phyloP scores from a whole-genome alignment of 2,113 vertebrate species.

The Egretta garzetta region DNA sequence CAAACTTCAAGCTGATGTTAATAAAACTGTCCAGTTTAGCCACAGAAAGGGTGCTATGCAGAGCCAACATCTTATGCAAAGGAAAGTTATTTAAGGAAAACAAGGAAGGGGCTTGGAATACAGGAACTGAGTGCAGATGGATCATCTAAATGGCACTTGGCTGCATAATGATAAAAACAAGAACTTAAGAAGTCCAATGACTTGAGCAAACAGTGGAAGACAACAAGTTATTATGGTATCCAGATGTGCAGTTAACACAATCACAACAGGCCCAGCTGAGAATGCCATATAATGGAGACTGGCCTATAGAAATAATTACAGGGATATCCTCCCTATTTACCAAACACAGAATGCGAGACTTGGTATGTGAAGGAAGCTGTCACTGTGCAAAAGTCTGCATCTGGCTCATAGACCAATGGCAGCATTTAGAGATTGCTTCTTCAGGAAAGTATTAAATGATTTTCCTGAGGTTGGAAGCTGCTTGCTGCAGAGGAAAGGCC shows the following conservation, averaged over 20 bases:
- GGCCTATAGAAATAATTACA: neutral
- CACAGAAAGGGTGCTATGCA: neutral
- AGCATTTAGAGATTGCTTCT: neutral
- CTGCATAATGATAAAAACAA: neutral
- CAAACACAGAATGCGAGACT: rapidly evolving
- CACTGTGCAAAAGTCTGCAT: rapidly evolving
- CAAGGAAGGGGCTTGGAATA: neutral
- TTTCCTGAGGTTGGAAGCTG: neutral
- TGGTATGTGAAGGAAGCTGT: rapidly evolving
- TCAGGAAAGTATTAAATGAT: neutral
- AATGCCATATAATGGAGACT: neutral
- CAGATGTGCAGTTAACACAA: constrained; percentile 15
- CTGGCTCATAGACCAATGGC: neutral
- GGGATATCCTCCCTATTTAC: neutral
- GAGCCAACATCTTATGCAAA: constrained; percentile 54
- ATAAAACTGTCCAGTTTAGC: neutral
- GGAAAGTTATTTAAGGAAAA: constrained; percentile 34
- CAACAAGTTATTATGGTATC: neutral
- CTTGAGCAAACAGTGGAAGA: constrained; percentile 27
- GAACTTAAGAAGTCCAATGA: neutral
- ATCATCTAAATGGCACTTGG: constrained; percentile 8
- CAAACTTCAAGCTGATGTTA: neutral
- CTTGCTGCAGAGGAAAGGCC: neutral
- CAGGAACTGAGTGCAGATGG: neutral
- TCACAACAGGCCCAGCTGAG: neutral